Evolutionary conservation across 2,113 vertebrate species (phyloP), one percentile per base, ranked within the genome.

Genomic region (Chloebia gouldiae): DNA sequence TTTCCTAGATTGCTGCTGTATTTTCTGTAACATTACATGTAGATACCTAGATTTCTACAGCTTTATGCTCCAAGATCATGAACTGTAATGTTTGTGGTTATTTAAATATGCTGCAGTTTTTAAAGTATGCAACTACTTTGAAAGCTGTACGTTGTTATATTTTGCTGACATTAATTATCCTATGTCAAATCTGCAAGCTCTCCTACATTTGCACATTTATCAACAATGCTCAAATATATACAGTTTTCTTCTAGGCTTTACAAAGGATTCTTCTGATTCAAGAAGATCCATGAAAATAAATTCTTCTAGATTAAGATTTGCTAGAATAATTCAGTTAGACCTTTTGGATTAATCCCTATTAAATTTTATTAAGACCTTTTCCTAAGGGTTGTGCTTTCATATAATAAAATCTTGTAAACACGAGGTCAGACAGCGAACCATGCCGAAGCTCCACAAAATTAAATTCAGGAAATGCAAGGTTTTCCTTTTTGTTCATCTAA

Each of bases 401-500:
- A 42, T 40, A 76, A 90, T 53, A 51, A 94, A 93, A 95, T 87
- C 53, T 70, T 91, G 73, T 91, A 93, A 95, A 94, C 66, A 88
- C 53, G 63, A 93, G 84, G 84, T 94, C 73, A 85, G 57, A 65
- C 57, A 79, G 53, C 72, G 84, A 91, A 94, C 85, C 63, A 49
- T 93, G 37, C 37, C 70, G 95, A 85, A 94, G 53, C 61, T 44
- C 17, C 53, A 60, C 35, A 85, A 87, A 91, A 91, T 95, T 81
- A 75, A 91, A 92, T 71, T 84, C 78, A 71, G 81, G 83, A 76
- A 86, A 81, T 40, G 20, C 28, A 76, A 84, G 40, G 21, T 37
- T 93, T 83, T 79, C 57, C 11, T 72, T 88, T 92, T 71, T 53
- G 57, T 75, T 82, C 69, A 44, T 78, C 57, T 81, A 89, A 93